phyloP scores from a whole-genome alignment of 2,113 vertebrate species.

The Casuarius casuarius region DNA sequence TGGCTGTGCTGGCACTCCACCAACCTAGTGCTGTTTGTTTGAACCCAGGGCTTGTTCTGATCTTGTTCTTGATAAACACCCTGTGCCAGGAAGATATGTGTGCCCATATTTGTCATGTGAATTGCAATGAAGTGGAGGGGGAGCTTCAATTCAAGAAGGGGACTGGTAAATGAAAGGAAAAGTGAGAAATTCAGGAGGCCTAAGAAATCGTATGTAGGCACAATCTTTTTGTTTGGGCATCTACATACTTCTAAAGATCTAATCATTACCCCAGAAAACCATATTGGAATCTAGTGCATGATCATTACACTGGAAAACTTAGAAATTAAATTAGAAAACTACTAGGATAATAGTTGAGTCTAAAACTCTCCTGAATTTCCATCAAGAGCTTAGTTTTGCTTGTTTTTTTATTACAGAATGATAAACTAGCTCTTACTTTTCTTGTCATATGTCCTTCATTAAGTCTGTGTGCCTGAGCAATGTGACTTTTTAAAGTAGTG shows the following conservation, averaged over 20 bases:
- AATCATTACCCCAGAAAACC: not conserved
- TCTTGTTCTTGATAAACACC: not conserved
- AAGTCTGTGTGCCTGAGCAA: not conserved
- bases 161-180: not conserved
- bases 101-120: not conserved
- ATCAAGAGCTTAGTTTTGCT: not conserved
- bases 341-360: not conserved
- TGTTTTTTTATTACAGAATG: not conserved
- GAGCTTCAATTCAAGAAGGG: not conserved
- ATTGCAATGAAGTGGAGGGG: not conserved
- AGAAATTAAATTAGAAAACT: not conserved
- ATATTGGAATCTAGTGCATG: not conserved
- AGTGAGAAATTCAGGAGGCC: not conserved
- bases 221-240: not conserved
- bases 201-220: not conserved
- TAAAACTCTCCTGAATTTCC: not conserved
- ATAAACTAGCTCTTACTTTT: not conserved
- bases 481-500: not conserved
- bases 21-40: too few relatives aligned
- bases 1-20: not conserved
- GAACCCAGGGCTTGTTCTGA: not conserved
- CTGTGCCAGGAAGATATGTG: not conserved
- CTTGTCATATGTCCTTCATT: not conserved
- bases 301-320: not conserved
- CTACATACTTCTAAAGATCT: not conserved